Base-by-base conservation (phyloP, 2,797 vertebrate genomes). In the Spinus olivaceus region DNA sequence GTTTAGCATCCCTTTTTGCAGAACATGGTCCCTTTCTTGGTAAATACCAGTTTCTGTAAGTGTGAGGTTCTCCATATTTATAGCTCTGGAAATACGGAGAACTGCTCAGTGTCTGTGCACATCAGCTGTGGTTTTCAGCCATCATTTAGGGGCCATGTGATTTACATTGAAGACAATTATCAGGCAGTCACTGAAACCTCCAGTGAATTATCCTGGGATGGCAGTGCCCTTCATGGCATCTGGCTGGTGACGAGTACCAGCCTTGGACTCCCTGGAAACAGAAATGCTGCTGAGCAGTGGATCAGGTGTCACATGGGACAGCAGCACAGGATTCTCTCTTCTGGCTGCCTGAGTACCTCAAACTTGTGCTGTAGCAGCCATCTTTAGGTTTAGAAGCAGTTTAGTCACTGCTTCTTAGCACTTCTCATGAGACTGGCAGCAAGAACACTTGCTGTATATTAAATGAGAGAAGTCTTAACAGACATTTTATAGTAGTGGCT, bases 11-110 rank as follows among this genome's bases (percentile, higher is more conserved):
- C 22, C 12, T 63, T 88, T 41, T 42, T 71, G 32, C 61, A 44
- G 42, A 83, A 46, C 0, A 0, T 42, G 30, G 23, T 71, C 37
- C 0, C 3, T 67, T 77, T 82, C n/a, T 54, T 81, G 39, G 12
- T 74, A 57, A 71, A 33, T 30, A 39, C 1, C 24, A 28, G 9
- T 84, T 69, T 41, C 56, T 91, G 33, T 71, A 57, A 57, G 81
- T n/a, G 33, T n/a, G 47, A 66, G 12, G 4, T 33, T 15, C 33
- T 94, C 70, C 20, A 2, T 28, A 8, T 80, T 64, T 73, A 35
- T 50, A 66, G 10, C 39, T 67, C 27, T 81, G 81, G 71, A 77
- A 78, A 59, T 37, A 14, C 0, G 2, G 27, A 2, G 67, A 65
- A 2, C 35, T 67, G 18, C 35, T 83, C 32, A 14, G 0, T 77